Evolutionary conservation across 2,113 vertebrate species (phyloP), one percentile per base, ranked within the genome.

Genomic region (Cyanoliseus patagonus): DNA sequence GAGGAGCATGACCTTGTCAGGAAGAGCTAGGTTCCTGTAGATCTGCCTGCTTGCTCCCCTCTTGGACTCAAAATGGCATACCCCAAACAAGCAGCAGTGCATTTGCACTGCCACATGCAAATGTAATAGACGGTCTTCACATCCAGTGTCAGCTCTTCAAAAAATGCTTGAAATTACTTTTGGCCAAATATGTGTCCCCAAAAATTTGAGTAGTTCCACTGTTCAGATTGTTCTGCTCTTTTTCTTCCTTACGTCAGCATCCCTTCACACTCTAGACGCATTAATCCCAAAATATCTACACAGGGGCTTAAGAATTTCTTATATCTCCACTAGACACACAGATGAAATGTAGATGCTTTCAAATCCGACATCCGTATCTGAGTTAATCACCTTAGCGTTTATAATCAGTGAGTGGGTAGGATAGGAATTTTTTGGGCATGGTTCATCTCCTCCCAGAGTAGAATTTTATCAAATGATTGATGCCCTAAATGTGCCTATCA

Each of bases 231-330:
- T 89, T 95, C 72, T 80, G 18, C 66, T 87, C 57, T 52, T 95
- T 86, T 95, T 80, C 59, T 81, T 92, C 57, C 66, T 70, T 83
- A 63, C 88, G 77, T 72, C 90, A 91, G 33, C 13, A 73, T 47
- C 52, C 87, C 67, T 94, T 97, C 84, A 89, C 52, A 75, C 41
- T 80, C 35, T 61, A 86, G 44, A 70, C 63, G 89, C 22, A 18
- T 49, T 93, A 95, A 97, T 95, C 80, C 76, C 55, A 86, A 94
- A 97, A 95, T 96, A 98, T 81, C 94, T 97, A 91, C 76, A 77
- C 22, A 59, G 76, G 81, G 91, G 44, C 86, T 97, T 97, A 97
- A 96, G 90, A 95, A 94, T 88, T 80, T 97, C 69, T 94, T 79
- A 9, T 28, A 55, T 82, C 78, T 96, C 74, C 83, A 79, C 61